Conservation (phyloP, 2,888 invertebrate species). For the Tetragonula carbonaria region DNA sequence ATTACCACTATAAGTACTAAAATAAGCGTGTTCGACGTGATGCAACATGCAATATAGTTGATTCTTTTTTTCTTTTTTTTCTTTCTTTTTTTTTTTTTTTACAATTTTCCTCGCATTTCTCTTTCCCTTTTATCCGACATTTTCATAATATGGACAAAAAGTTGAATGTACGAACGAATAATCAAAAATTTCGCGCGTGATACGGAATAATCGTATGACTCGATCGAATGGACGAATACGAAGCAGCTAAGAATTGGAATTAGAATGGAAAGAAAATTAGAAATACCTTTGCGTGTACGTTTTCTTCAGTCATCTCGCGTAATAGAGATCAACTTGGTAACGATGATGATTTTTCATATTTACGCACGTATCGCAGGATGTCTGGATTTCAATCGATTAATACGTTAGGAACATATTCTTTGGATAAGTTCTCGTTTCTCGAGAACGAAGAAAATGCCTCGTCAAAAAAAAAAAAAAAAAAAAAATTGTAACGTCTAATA, state of each 20-base stretch:
- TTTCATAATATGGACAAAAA: neutral
- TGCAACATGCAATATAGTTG: conserved; percentile 21
- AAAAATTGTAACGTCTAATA: neutral
- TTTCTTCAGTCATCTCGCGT: conserved; percentile 11
- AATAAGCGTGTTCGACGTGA: conserved; percentile 45
- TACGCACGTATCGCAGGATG: conserved; percentile 4
- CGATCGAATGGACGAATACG: neutral
- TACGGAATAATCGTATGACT: neutral
- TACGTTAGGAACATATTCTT: conserved; percentile 38
- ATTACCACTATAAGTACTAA: conserved; percentile 43
- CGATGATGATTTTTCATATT: neutral
- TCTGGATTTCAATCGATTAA: conserved; percentile 21
- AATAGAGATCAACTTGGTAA: neutral
- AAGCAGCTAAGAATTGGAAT: conserved; percentile 39
- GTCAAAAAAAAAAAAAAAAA: neutral
- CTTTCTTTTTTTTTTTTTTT: neutral
- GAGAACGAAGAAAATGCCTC: neutral
- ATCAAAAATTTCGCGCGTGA: neutral
- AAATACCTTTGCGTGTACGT: conserved; percentile 39
- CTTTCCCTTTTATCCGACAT: neutral
- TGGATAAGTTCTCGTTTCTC: neutral
- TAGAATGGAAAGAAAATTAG: conserved; percentile 25
- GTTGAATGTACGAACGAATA: neutral
- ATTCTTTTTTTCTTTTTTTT: neutral
- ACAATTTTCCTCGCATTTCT: neutral